phyloP scores from a whole-genome alignment of 2,797 vertebrate species.

The Hephaestus fuliginosus region DNA sequence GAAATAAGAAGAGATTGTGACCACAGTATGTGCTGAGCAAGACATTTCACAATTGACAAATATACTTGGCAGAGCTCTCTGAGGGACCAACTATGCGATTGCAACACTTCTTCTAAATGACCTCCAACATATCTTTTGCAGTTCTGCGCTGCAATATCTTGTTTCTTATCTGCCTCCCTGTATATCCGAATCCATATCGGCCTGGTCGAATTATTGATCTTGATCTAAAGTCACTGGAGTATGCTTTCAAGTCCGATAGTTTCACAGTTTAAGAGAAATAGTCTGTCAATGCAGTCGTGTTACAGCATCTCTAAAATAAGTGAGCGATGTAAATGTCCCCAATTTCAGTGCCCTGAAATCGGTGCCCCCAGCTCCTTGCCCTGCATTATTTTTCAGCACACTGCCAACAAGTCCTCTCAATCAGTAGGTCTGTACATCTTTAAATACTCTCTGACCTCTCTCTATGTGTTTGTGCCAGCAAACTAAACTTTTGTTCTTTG shows the following conservation, averaged over 20 bases:
- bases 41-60: constrained; percentile 1
- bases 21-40: not conserved
- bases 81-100: not conserved
- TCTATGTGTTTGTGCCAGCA: constrained; percentile 13
- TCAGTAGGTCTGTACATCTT: constrained; percentile 13
- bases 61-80: not conserved
- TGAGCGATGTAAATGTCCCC: not conserved
- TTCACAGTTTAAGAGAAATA: constrained; percentile 3
- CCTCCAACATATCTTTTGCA: not conserved
- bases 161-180: not conserved
- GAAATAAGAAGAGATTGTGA: not conserved
- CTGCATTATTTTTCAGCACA: constrained; percentile 5
- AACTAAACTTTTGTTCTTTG: constrained; percentile 33
- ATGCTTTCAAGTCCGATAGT: not conserved
- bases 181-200: not conserved
- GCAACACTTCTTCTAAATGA: not conserved
- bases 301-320: constrained; percentile 14
- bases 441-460: constrained; percentile 28
- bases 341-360: constrained; percentile 2
- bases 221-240: not conserved
- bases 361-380: not conserved
- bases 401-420: not conserved
- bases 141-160: not conserved
- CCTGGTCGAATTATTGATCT: not conserved
- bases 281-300: not conserved